Conservation (phyloP, 2,888 invertebrate genomes). For the Eledone cirrhosa region DNA sequence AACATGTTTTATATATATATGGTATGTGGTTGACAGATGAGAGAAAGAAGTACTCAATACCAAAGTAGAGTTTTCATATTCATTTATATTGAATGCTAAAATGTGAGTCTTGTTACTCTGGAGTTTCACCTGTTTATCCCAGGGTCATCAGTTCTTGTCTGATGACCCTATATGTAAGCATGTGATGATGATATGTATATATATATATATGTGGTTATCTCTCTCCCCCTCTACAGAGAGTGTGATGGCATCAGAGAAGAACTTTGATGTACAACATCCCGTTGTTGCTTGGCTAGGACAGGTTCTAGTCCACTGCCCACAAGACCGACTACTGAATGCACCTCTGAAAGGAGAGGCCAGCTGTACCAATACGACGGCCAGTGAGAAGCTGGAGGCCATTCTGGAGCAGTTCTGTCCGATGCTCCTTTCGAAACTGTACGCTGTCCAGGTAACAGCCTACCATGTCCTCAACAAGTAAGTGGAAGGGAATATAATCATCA, state of each 20-base stretch:
- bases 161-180: too few relatives aligned
- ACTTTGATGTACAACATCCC: conserved; percentile 32
- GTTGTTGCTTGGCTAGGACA: conserved; percentile 44
- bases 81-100: too few relatives aligned
- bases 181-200: too few relatives aligned
- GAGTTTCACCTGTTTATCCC: too few relatives aligned
- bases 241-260: conserved; percentile 25
- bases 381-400: conserved; percentile 51
- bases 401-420: conserved; percentile 62
- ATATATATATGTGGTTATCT: too few relatives aligned
- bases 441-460: conserved; percentile 58
- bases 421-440: conserved; percentile 40
- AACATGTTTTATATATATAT: too few relatives aligned
- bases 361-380: conserved; percentile 55
- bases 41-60: too few relatives aligned
- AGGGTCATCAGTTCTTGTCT: too few relatives aligned
- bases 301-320: conserved; percentile 49
- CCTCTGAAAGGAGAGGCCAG: conserved; percentile 34
- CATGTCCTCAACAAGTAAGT: conserved; percentile 52
- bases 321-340: conserved; percentile 42
- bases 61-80: too few relatives aligned
- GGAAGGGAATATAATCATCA: too few relatives aligned
- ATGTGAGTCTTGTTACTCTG: too few relatives aligned
- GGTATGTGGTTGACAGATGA: too few relatives aligned
- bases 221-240: conserved; percentile 30